Evolutionary conservation across 2,888 invertebrate species (phyloP).

Genomic region (Synanthedon vespiformis): DNA sequence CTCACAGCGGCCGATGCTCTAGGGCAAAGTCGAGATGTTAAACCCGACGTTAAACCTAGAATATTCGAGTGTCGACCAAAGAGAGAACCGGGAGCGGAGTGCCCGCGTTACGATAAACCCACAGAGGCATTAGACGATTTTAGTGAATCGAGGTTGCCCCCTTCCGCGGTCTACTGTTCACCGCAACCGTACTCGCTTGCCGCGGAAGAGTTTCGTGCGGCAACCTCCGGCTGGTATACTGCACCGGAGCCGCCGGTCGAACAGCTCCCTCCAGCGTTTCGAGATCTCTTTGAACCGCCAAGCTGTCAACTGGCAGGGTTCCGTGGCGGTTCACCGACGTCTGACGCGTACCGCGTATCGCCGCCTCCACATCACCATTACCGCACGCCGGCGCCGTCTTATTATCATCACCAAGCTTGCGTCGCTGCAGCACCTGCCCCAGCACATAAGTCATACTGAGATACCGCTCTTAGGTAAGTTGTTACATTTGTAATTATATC

Average conservation of each 20-base stretch:
- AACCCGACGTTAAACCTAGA: slow-evolving; percentile 74
- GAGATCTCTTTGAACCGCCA: slow-evolving; percentile 63
- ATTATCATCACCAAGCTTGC: slow-evolving; percentile 73
- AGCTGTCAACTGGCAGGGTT: slow-evolving; percentile 64
- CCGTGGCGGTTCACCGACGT: slow-evolving; percentile 55
- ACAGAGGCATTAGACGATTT: slow-evolving; percentile 53
- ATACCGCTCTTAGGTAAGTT: slow-evolving; percentile 46
- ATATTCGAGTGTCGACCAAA: slow-evolving; percentile 77
- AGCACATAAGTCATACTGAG: slow-evolving; percentile 66
- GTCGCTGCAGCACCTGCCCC: slow-evolving; percentile 63
- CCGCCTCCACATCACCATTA: slow-evolving; percentile 63
- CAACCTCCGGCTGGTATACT: slow-evolving; percentile 66
- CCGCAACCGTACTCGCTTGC: slow-evolving; percentile 62
- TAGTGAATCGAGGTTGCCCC: slow-evolving; percentile 67
- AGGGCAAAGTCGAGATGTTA: slow-evolving; percentile 63
- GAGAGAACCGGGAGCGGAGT: slow-evolving; percentile 76
- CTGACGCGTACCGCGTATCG: slow-evolving; percentile 52
- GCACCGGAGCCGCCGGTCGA: slow-evolving; percentile 63
- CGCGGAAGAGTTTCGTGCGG: slow-evolving; percentile 70
- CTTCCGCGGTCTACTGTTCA: slow-evolving; percentile 67
- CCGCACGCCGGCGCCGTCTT: slow-evolving; percentile 55
- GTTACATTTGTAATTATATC: slow-evolving; percentile 5
- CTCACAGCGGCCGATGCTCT: slow-evolving; percentile 46
- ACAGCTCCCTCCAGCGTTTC: slow-evolving; percentile 54
- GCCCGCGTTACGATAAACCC: slow-evolving; percentile 61